Base-by-base conservation (phyloP, 2,888 invertebrate genomes). In the Xestia c-nigrum region DNA sequence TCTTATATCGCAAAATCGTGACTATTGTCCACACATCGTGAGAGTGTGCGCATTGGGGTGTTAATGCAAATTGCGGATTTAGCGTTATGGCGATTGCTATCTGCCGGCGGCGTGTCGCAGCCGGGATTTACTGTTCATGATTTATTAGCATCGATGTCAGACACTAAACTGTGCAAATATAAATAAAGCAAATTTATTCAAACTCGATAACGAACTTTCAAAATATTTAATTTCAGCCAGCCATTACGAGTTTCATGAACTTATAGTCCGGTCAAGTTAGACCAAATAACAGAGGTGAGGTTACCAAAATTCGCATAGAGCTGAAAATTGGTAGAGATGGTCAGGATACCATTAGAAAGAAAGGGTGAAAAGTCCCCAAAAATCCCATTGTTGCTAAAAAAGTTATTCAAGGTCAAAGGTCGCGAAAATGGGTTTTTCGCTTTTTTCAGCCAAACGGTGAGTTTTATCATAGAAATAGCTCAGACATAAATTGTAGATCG, bases 1-100 rank as follows among this genome's bases (percentile, higher is more conserved):
- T 88, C 72, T 80, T 72, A 50, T 74, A 67, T 78, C 65, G 24
- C 71, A 71, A 80, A 84, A 78, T 85, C 78, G 72, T 72, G 74
- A 74, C 82, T 84, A 75, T 81, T 80, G 81, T 77, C 78, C 69
- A 84, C 80, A 83, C 76, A 80, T 80, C 76, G 85, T 85, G 80
- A 88, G 82, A 87, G 84, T 80, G 82, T 83, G 71, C 78, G 87
- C 87, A 83, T 83, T 85, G 88, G 93, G 92, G 92, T 91, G 92
- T 90, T 91, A 92, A 94, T 94, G 94, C 93, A 94, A 94, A 94
- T 94, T 92, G 93, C 89, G 93, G 94, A 91, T 93, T 94, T 94
- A 93, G 90, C 92, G 91, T 92, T 92, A 94, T 93, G 91, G 91
- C 91, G 89, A 92, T 92, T 90, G 89, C 90, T 93, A 93, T 94